Evolutionary conservation across 2,113 vertebrate species (phyloP).

Genomic region (Chionodraco myersi): DNA sequence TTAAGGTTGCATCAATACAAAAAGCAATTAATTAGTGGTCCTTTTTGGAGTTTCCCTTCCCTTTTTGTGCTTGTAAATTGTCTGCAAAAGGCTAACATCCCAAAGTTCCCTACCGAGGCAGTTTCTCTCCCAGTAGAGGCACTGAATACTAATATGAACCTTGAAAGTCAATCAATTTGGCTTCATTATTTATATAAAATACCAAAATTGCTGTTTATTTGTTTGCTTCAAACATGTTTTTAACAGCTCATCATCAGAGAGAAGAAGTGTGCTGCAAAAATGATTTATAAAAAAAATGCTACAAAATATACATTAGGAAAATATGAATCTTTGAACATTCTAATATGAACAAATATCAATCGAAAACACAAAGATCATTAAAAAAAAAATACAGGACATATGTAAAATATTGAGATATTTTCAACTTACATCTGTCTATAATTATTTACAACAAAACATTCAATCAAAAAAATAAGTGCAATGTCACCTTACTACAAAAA

Average conservation of each 20-base stretch:
- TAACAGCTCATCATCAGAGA: too few species aligned
- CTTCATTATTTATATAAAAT: not conserved
- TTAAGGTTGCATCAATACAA: too few species aligned
- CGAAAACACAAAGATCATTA: constrained; percentile 1
- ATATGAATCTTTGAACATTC: not conserved
- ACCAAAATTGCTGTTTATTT: not conserved
- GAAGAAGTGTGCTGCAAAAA: too few species aligned
- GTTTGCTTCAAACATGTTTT: too few species aligned
- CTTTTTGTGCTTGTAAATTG: too few species aligned
- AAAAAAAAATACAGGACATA: not conserved
- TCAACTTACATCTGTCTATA: not conserved
- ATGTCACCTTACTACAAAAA: constrained; percentile 44
- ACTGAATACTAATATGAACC: too few species aligned
- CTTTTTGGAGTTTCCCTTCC: too few species aligned
- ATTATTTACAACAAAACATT: constrained; percentile 64
- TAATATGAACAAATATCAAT: too few species aligned
- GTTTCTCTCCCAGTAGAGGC: too few species aligned
- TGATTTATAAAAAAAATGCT: not conserved
- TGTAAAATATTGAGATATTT: constrained; percentile 14
- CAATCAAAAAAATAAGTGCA: constrained; percentile 65
- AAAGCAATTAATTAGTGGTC: too few species aligned
- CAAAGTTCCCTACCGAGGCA: too few species aligned
- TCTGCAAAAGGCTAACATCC: too few species aligned
- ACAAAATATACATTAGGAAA: constrained; percentile 6
- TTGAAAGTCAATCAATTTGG: not conserved